Conservation (phyloP, 2,113 vertebrate species). For the Leuciscus idus region DNA sequence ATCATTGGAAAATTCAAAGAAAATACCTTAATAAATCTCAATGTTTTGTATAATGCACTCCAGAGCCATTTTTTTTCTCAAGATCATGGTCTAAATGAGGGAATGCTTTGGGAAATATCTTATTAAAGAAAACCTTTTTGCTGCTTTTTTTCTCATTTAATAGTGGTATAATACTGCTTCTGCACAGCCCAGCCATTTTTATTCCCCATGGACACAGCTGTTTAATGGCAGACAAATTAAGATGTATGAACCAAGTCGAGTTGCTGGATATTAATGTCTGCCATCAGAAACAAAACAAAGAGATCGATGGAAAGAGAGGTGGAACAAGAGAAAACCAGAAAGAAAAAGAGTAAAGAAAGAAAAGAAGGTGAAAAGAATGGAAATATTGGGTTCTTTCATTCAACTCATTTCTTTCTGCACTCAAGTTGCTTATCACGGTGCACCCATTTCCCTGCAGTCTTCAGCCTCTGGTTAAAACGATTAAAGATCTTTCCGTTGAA, state of each 20-base stretch:
- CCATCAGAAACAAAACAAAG: constrained; percentile 35
- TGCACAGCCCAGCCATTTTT: constrained; percentile 15
- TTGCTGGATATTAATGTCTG: constrained; percentile 22
- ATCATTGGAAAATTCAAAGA: constrained; percentile 33
- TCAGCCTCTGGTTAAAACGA: constrained; percentile 20
- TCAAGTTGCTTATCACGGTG: background rate
- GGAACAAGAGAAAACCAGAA: constrained; percentile 6
- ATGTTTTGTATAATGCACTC: background rate
- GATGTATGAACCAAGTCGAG: constrained; percentile 29
- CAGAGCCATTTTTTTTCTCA: background rate
- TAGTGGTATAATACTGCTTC: constrained; percentile 32
- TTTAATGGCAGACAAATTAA: constrained; percentile 48
- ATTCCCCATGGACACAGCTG: constrained; percentile 19
- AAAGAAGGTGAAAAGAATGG: background rate
- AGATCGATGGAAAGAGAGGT: background rate
- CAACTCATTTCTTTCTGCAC: background rate
- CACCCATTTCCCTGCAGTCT: constrained; percentile 27
- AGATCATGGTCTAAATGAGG: background rate
- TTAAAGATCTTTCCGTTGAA: background rate
- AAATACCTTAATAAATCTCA: background rate
- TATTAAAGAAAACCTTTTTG: background rate
- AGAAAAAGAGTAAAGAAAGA: constrained; percentile 16
- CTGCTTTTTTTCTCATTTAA: background rate
- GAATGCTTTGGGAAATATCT: constrained; percentile 25
- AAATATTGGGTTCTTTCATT: background rate